Evolutionary conservation across 2,888 invertebrate genomes (phyloP), one percentile per base, ranked within the genome.

Genomic region (Eueremaeus valkanovi): DNA sequence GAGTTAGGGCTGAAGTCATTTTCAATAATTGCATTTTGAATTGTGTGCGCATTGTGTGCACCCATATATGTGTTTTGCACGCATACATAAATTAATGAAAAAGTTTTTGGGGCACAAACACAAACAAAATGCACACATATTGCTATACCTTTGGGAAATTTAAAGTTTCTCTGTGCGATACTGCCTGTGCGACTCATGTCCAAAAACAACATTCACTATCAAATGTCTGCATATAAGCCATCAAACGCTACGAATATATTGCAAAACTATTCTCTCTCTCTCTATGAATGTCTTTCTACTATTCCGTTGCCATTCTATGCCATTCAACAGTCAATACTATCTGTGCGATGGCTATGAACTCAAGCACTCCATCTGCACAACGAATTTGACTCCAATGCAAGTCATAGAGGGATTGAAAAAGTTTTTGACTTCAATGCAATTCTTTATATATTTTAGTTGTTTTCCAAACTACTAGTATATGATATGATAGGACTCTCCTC

Each of bases 81-180:
- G 58, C 24, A 58, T 58, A 58, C 58, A 58, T 58, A 29, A 58
- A 58, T 58, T 58, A 58, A 58, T 58, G 58, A 58, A 3, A 58
- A 58, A 21, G 6, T 8, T 3, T 49, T n/a, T 49, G 3, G 16
- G 27, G 11, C 27, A n/a, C 3, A 58, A 24, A 58, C 58, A 58
- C 51, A 11, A 27, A 27, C 58, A 16, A 51, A 51, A 51, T 51
- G 51, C 51, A 24, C 21, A 58, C 49, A 58, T 27, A 58, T 27
- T 58, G 24, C 24, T 6, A 27, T 58, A 58, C 58, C 58, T 27
- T 24, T 21, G 58, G 58, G 58, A 58, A 58, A 58, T 58, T 58
- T 58, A 58, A 58, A 58, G 27, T 51, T 51, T 51, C 16, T 51
- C 18, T 58, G 21, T 27, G 3, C 5, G 58, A 3, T 8, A n/a